Percentiles rank a stretch among this genome's conserved stretches.
Evolutionary conservation across 2,113 vertebrate genomes (phyloP).

Genomic region (Daubentonia madagascariensis): DNA sequence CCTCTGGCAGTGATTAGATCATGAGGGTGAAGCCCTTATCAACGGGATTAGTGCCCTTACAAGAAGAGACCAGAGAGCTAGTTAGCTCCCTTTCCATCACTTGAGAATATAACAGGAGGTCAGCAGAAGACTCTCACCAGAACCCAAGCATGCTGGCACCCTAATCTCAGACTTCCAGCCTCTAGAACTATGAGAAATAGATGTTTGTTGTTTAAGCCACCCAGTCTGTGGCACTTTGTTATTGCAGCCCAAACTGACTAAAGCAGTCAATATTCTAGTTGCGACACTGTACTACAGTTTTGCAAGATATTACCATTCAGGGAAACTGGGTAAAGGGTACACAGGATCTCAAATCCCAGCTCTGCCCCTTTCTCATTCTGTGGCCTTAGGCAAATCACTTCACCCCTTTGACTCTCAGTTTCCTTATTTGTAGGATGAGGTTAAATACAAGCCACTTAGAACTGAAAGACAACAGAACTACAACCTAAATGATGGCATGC

Average conservation of each 20-base stretch:
- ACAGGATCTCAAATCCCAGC: neutral
- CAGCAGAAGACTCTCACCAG: neutral
- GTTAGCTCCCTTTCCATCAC: neutral
- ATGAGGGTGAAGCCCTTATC: neutral
- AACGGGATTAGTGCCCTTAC: neutral
- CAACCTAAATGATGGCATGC: neutral
- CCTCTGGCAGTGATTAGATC: neutral
- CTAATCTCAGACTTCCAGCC: neutral
- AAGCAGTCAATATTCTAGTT: neutral
- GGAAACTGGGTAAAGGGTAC: neutral
- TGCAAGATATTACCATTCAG: neutral
- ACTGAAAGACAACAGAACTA: neutral
- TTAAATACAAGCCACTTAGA: neutral
- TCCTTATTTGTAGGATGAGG: conserved; percentile 9
- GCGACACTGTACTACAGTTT: neutral
- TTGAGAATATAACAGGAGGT: neutral
- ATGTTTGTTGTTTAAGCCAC: neutral
- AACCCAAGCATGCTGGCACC: neutral
- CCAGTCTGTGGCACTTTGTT: neutral
- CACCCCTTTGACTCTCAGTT: neutral
- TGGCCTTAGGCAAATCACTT: neutral
- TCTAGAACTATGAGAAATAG: neutral
- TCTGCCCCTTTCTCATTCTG: neutral
- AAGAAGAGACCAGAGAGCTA: neutral
- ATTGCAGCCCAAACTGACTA: neutral